phyloP scores from a whole-genome alignment of 2,113 vertebrate species.

The Sakesphorus luctuosus region DNA sequence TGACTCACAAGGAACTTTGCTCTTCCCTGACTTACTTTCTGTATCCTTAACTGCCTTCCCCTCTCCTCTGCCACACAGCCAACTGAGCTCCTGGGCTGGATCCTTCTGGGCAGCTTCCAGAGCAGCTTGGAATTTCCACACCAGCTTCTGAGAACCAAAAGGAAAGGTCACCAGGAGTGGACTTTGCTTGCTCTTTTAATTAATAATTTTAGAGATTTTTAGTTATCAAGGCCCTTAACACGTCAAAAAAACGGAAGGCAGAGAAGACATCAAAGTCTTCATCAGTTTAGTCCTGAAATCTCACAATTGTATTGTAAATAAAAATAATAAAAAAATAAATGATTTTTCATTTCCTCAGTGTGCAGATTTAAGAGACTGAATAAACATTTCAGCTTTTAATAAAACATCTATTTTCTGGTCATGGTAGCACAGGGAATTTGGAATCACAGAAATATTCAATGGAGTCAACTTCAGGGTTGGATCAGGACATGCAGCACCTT shows the following conservation, averaged over 20 bases:
- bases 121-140: not conserved
- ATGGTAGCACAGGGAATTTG: constrained; percentile 3
- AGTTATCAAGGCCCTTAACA: not conserved
- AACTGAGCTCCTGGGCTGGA: not conserved
- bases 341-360: not conserved
- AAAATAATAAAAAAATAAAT: constrained; percentile 31
- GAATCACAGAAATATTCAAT: not conserved
- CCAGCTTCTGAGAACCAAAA: not conserved
- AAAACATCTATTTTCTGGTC: not conserved
- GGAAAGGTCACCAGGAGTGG: not conserved
- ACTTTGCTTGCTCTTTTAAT: not conserved
- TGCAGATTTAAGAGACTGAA: constrained; percentile 3
- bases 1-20: not conserved
- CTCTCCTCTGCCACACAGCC: not conserved
- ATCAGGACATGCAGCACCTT: not conserved
- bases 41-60: not conserved
- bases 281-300: not conserved
- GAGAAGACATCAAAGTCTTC: not conserved
- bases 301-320: constrained; percentile 21
- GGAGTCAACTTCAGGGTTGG: not conserved
- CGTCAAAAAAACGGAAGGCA: not conserved
- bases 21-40: not conserved
- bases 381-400: constrained; percentile 15
- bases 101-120: not conserved
- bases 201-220: not conserved